Evolutionary conservation across 2,797 vertebrate genomes (phyloP).

Genomic region (Prunella strophiata): DNA sequence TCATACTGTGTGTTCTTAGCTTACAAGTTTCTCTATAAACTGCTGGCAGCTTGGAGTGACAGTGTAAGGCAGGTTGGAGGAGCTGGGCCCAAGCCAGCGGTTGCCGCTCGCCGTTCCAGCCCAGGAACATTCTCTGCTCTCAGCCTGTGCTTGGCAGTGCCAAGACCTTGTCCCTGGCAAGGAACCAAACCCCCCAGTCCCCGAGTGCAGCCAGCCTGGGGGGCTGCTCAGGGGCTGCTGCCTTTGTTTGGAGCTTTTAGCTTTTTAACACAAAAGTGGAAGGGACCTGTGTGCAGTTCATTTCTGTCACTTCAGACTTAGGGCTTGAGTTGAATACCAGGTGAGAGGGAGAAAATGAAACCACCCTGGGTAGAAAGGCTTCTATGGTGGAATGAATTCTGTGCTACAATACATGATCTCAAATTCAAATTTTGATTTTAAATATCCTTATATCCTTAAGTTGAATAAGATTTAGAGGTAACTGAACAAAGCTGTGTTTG

Average conservation of each 20-base stretch:
- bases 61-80: constrained; percentile 70
- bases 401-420: neutral
- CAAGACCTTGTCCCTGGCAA: constrained; percentile 80
- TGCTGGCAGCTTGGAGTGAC: constrained; percentile 66
- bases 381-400: neutral
- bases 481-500: neutral
- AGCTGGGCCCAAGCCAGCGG: constrained; percentile 70
- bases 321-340: neutral
- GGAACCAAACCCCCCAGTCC: constrained; percentile 71
- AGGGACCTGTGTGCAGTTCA: neutral
- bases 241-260: neutral
- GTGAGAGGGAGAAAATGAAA: neutral
- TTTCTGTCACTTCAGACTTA: neutral
- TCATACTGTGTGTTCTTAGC: constrained; percentile 63
- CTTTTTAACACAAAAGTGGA: neutral
- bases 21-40: constrained; percentile 19
- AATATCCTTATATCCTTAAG: neutral
- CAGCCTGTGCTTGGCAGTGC: constrained; percentile 80
- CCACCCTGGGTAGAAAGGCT: neutral
- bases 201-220: constrained; percentile 68
- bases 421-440: neutral
- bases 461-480: neutral
- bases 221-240: constrained; percentile 58
- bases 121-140: constrained; percentile 79
- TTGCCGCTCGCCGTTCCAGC: constrained; percentile 75